Evolutionary conservation across 2,113 vertebrate species (phyloP), one percentile per base, ranked within the genome.

Genomic region (Reinhardtius hippoglossoides): DNA sequence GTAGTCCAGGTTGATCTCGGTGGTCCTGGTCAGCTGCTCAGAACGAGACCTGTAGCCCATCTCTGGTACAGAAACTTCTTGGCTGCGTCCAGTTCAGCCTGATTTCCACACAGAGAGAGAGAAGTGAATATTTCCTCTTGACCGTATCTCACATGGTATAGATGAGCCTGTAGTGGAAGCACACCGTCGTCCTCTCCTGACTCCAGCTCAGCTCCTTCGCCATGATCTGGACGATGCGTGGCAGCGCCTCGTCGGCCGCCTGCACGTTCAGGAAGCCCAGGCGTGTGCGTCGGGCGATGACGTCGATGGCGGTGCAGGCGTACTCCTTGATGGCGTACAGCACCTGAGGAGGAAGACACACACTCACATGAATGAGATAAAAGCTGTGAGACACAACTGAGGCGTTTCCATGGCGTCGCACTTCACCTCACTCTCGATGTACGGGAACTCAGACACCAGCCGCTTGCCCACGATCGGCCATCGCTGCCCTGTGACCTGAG

Each of bases 41-140:
- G 96, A 96, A 9, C 96, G 96, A 23, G 97, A 96, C 88, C 97
- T 97, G 94, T 97, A 99, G 88, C 98, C 98, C 98, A 99, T 99
- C 93, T 99, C 98, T 95, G 95, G 76, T 99, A 96, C 7, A 99
- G 88, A 67, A 99, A 99, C 58, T 89, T 95, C 84, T 72, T 96
- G 0, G 97, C 98, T 0, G 91, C 87, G 57, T 96, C 95, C 3
- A 99, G 93, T 91, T 99, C 94, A 16, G 95, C 95, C 98, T 99
- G 48, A 40, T 69, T 63, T 74, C 24, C 62, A 57, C 54, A 44
- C 24, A 4, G 14, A 54, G 9, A 64, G 14, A 56, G 56, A 56
- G 40, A 48, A 21, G 13, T 42, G 18, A 62, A 14, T 4, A 12
- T 23, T 6, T 62, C 4, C 5, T 21, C 27, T 7, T 31, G 1